Evolutionary conservation across 2,113 vertebrate species (phyloP).

Genomic region (Aspiorhynchus laticeps): DNA sequence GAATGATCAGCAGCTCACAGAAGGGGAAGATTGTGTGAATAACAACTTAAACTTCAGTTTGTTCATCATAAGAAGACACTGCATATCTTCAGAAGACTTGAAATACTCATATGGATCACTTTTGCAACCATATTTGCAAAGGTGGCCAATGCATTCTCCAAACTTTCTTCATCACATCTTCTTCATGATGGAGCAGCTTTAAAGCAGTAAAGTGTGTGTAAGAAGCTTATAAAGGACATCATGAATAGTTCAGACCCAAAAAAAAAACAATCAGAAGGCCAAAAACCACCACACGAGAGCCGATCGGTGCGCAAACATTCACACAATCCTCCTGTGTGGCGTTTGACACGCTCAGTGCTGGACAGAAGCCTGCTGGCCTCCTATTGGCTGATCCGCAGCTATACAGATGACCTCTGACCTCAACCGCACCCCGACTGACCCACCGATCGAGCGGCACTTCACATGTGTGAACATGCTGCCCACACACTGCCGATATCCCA

Average conservation of each 20-base stretch:
- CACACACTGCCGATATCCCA: neutral
- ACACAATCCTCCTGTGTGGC: neutral
- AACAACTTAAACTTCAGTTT: neutral
- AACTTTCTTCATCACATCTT: neutral
- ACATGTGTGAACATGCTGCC: constrained; percentile 14
- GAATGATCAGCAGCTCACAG: neutral
- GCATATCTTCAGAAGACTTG: neutral
- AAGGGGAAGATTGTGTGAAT: neutral
- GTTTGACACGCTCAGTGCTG: constrained; percentile 46
- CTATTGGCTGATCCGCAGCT: constrained; percentile 24
- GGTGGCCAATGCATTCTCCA: neutral
- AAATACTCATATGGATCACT: neutral
- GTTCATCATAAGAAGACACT: neutral
- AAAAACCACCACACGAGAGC: constrained; percentile 29
- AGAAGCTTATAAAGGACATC: neutral
- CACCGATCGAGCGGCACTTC: neutral
- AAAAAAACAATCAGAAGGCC: neutral
- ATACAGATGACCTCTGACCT: constrained; percentile 21
- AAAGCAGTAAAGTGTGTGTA: neutral
- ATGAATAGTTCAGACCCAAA: neutral
- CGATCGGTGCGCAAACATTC: constrained; percentile 29
- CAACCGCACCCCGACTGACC: neutral
- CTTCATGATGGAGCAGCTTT: neutral
- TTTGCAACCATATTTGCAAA: neutral
- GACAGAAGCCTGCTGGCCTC: neutral